Percentiles rank a stretch among this genome's conserved stretches.
Conservation (phyloP, 2,888 invertebrate genomes). For the Drosophila emarginata region DNA sequence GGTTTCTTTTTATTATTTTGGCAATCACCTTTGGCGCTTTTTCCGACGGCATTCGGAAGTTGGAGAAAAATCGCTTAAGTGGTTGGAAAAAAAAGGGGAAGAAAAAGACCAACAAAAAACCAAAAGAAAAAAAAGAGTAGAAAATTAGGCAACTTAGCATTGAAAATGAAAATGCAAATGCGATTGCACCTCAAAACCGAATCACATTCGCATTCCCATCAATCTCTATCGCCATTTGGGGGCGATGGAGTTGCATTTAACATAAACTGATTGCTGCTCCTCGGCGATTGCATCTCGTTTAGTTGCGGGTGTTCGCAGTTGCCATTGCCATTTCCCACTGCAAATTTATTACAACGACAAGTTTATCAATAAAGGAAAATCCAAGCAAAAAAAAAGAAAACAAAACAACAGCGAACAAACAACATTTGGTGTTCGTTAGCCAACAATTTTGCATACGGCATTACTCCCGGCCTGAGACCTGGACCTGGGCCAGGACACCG, state of each 20-base stretch:
- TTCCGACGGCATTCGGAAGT: slow-evolving; percentile 51
- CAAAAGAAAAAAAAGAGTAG: background rate
- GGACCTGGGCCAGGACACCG: slow-evolving; percentile 27
- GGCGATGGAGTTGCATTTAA: slow-evolving; percentile 18
- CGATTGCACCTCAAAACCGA: slow-evolving; percentile 43
- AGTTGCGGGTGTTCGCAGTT: slow-evolving; percentile 17
- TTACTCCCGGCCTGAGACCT: slow-evolving; percentile 21
- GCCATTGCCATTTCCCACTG: slow-evolving; percentile 33
- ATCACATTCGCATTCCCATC: slow-evolving; percentile 45
- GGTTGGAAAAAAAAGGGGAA: slow-evolving; percentile 12
- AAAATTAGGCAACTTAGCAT: slow-evolving; percentile 29
- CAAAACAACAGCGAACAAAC: slow-evolving; percentile 25
- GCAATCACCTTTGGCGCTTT: slow-evolving; percentile 37
- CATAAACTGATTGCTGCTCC: slow-evolving; percentile 10
- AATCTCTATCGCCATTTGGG: slow-evolving; percentile 28
- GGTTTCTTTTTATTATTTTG: slow-evolving; percentile 32
- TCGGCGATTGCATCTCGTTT: slow-evolving; percentile 23
- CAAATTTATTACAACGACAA: slow-evolving; percentile 39
- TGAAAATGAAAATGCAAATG: slow-evolving; percentile 54
- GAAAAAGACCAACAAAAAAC: background rate
- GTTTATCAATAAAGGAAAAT: slow-evolving; percentile 41
- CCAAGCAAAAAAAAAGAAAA: background rate
- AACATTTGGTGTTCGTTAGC: slow-evolving; percentile 52
- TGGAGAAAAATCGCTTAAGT: slow-evolving; percentile 36
- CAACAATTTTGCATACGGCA: slow-evolving; percentile 54